These are phyloP conservation scores for Apostichopus japonicus DNA, from an alignment of 35 echinoderm and acorn worm species.

Conservation along the genomic window DNA sequence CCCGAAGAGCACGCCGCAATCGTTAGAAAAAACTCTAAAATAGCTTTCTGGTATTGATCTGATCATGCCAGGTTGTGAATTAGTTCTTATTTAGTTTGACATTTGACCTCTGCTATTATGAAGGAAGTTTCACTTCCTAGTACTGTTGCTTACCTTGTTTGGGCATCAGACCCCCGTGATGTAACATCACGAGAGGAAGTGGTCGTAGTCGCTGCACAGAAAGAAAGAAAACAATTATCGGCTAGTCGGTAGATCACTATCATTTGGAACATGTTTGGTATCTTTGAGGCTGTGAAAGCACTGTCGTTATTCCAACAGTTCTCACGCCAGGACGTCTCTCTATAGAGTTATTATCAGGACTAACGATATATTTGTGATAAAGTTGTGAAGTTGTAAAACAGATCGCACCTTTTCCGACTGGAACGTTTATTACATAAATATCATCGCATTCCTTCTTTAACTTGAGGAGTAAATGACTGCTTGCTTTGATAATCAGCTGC, in stretches of 20 bases:
- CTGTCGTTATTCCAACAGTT: too few relatives aligned
- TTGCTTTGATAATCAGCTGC: too few relatives aligned
- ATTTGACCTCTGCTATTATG: neutral
- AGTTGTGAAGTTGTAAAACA: too few relatives aligned
- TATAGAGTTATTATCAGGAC: too few relatives aligned
- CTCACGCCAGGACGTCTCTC: too few relatives aligned
- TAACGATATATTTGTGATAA: too few relatives aligned
- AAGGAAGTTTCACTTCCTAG: slow-evolving; percentile 9
- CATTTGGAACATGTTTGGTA: neutral
- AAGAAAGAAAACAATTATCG: neutral
- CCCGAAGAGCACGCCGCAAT: neutral
- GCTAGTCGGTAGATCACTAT: neutral
- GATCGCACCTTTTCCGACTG: too few relatives aligned
- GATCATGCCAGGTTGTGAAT: neutral
- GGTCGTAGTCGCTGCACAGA: neutral
- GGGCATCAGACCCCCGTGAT: slow-evolving; percentile 5
- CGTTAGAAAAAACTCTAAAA: neutral
- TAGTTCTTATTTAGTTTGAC: neutral
- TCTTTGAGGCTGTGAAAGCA: neutral
- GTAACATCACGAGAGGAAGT: slow-evolving; percentile 9
- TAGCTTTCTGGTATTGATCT: neutral
- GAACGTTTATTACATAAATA: too few relatives aligned
- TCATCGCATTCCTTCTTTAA: too few relatives aligned
- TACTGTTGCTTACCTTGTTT: neutral
- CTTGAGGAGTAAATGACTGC: too few relatives aligned